phyloP scores from a whole-genome alignment of 2,888 invertebrate genomes.

The Lycophotia porphyrea region DNA sequence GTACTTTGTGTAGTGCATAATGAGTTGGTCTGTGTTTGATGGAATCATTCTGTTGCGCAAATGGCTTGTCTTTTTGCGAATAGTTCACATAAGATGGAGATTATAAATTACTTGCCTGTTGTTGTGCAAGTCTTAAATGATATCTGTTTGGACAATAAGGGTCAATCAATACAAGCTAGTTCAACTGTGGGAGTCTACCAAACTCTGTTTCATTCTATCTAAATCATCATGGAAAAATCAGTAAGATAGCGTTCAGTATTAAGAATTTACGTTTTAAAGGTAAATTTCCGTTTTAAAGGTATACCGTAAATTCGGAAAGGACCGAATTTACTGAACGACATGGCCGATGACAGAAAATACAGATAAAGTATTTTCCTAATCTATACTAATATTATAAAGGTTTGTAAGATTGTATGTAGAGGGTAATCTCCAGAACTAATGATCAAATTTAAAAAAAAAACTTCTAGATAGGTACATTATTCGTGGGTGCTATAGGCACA shows the following conservation, averaged over 20 bases:
- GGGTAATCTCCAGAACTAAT: too few species aligned
- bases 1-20: slow-evolving; percentile 1
- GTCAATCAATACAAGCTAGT: background rate
- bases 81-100: slow-evolving; percentile 41
- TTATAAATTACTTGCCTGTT: slow-evolving; percentile 2
- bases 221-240: background rate
- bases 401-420: too few species aligned
- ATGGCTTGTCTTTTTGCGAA: slow-evolving; percentile 26
- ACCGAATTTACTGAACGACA: background rate
- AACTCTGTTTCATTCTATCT: background rate
- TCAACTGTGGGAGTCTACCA: slow-evolving; percentile 27
- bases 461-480: too few species aligned
- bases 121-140: slow-evolving; percentile 26
- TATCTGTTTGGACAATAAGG: slow-evolving; percentile 13
- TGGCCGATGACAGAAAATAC: background rate
- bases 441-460: too few species aligned
- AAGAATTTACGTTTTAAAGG: too few species aligned
- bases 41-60: slow-evolving; percentile 19
- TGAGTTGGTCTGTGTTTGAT: slow-evolving; percentile 8
- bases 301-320: too few species aligned
- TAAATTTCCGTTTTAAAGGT: too few species aligned
- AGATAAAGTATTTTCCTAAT: background rate
- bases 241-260: background rate
- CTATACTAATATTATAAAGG: too few species aligned
- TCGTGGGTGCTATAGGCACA: too few species aligned